Percentiles rank a stretch among this genome's conserved stretches.
Evolutionary conservation across 2,797 vertebrate species (phyloP).

Genomic region (Takifugu rubripes): DNA sequence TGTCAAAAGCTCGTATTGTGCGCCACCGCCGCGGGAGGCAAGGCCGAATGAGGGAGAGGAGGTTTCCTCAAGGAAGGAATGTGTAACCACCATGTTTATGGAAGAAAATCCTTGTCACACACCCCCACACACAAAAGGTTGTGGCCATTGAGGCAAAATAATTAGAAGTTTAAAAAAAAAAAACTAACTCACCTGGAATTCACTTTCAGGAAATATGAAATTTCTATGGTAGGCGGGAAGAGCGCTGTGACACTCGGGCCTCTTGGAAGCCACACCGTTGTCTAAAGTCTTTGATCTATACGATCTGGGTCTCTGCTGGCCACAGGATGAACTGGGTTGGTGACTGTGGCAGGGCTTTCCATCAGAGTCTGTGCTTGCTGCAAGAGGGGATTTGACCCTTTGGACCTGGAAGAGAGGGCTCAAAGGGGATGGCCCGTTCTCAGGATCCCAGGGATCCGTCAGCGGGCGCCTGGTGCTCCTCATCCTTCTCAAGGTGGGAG

Average conservation of each 20-base stretch:
- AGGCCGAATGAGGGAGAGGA: conserved; percentile 43
- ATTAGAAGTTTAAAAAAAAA: not conserved
- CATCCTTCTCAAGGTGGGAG: conserved; percentile 84
- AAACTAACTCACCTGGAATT: conserved; percentile 62
- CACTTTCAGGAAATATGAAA: conserved; percentile 44
- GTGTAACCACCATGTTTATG: conserved; percentile 58
- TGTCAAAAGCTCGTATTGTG: conserved; percentile 78
- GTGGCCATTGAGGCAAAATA: conserved; percentile 1
- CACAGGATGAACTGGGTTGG: conserved; percentile 24
- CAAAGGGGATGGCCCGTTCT: conserved; percentile 44
- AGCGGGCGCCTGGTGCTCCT: conserved; percentile 69
- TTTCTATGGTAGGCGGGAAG: conserved; percentile 37
- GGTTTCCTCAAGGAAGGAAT: conserved; percentile 58
- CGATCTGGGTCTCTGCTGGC: conserved; percentile 51
- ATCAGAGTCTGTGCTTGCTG: conserved; percentile 46
- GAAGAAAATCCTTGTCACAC: conserved; percentile 6
- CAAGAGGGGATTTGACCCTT: conserved; percentile 67
- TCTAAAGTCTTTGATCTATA: conserved; percentile 71
- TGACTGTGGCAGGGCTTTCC: conserved; percentile 37
- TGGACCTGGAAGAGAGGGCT: conserved; percentile 45
- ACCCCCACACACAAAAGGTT: conserved; percentile 2
- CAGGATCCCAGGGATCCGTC: conserved; percentile 41
- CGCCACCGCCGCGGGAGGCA: conserved; percentile 61
- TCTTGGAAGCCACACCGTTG: conserved; percentile 43
- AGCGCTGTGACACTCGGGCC: conserved; percentile 38